A percentile compares a stretch with the other conserved stretches of the same genome.
These are phyloP conservation scores for Propithecus deckenii DNA, from an alignment of 2,797 vertebrate species.

Conservation along the genomic window DNA sequence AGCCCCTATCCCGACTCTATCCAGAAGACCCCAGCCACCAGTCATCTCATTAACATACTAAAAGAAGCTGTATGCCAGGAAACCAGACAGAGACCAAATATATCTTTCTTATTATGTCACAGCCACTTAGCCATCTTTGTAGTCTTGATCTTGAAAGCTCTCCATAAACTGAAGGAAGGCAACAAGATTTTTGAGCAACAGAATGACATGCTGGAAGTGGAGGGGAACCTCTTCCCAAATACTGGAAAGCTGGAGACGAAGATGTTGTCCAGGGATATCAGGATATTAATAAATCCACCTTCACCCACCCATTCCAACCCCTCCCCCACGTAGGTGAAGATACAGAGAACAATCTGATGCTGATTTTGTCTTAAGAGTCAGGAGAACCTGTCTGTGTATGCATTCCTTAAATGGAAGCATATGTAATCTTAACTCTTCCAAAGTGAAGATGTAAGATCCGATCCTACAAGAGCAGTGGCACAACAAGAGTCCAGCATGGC, in stretches of 20 bases:
- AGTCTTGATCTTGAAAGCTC: not conserved
- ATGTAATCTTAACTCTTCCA: not conserved
- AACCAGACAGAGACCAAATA: not conserved
- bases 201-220: not conserved
- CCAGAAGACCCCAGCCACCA: not conserved
- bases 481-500: not conserved
- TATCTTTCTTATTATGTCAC: not conserved
- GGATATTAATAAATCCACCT: not conserved
- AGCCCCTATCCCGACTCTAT: not conserved
- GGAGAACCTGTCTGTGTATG: not conserved
- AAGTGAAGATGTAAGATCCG: not conserved
- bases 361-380: not conserved
- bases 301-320: not conserved
- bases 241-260: not conserved
- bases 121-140: not conserved
- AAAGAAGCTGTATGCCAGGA: not conserved
- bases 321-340: not conserved
- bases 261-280: not conserved
- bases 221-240: not conserved
- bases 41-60: not conserved
- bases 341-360: not conserved
- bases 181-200: not conserved
- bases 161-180: not conserved
- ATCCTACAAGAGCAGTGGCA: not conserved
- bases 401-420: not conserved